Evolutionary conservation across 2,113 vertebrate species (phyloP).

Genomic region (Prunella fulvescens): DNA sequence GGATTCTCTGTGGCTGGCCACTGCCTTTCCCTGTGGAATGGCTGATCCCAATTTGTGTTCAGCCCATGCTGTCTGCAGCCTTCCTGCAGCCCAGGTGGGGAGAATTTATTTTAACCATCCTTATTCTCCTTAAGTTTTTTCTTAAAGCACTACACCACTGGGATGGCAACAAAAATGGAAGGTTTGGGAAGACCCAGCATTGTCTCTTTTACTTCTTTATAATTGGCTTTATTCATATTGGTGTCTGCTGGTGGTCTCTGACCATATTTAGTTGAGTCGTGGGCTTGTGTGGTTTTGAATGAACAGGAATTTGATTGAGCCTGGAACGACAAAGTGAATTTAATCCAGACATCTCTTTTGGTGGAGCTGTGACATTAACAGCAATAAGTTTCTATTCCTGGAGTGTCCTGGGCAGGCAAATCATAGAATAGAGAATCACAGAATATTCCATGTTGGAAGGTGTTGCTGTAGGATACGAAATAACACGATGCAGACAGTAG

Average conservation of each 20-base stretch:
- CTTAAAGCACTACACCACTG: not conserved
- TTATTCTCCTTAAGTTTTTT: not conserved
- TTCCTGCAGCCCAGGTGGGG: not conserved
- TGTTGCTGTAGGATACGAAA: too few relatives aligned
- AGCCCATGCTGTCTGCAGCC: not conserved
- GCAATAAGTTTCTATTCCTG: not conserved
- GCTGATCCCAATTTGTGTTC: not conserved
- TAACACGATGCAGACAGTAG: too few relatives aligned
- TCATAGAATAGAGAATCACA: not conserved
- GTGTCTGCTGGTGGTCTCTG: not conserved
- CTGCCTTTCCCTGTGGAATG: not conserved
- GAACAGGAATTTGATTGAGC: not conserved
- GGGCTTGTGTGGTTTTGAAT: not conserved
- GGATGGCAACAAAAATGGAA: not conserved
- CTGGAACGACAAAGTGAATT: not conserved
- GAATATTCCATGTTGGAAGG: not conserved
- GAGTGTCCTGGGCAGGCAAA: not conserved
- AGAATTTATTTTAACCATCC: not conserved
- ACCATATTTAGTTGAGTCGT: accelerated
- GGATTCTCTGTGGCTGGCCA: not conserved
- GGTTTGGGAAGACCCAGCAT: not conserved
- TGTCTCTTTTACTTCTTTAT: not conserved
- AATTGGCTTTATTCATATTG: not conserved
- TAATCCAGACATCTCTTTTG: not conserved
- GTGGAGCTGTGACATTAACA: not conserved